Conservation (phyloP, 2,888 invertebrate genomes). For the Suillia variegata region DNA sequence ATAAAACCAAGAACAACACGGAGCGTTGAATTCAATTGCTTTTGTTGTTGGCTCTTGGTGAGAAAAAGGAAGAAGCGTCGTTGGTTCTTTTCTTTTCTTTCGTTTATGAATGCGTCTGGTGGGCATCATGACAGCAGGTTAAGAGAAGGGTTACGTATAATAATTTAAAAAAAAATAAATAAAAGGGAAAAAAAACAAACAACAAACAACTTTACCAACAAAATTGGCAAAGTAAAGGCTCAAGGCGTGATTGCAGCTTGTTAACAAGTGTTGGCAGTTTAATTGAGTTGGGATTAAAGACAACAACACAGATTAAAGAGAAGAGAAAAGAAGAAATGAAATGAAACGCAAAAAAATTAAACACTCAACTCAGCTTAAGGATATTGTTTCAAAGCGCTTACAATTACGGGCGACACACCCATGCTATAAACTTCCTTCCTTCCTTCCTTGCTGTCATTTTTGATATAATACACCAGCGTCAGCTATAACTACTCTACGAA, state of each 20-base stretch:
- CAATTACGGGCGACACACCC: too few species aligned
- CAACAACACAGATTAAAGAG: conserved; percentile 10
- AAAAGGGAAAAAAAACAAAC: not conserved
- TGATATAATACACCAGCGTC: too few species aligned
- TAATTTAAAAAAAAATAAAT: not conserved
- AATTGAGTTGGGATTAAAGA: conserved; percentile 41
- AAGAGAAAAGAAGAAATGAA: not conserved
- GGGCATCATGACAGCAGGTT: too few species aligned
- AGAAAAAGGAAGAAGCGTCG: conserved; percentile 1
- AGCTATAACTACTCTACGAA: too few species aligned
- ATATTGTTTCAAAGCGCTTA: too few species aligned
- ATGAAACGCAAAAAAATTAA: not conserved
- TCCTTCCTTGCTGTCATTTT: not conserved
- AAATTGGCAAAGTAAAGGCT: conserved; percentile 33
- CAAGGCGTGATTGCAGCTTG: conserved; percentile 55
- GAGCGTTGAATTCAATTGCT: too few species aligned
- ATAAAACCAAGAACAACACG: too few species aligned
- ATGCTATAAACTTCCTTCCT: not conserved
- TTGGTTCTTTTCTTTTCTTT: too few species aligned
- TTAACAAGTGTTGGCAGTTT: conserved; percentile 58
- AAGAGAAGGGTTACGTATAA: too few species aligned
- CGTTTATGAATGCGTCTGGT: too few species aligned
- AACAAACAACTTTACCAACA: not conserved
- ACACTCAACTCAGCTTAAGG: too few species aligned
- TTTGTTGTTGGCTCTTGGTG: conserved; percentile 2